These are phyloP conservation scores for Anthonomus grandis DNA, from an alignment of 1,140 invertebrate genomes.

Conservation along the genomic window DNA sequence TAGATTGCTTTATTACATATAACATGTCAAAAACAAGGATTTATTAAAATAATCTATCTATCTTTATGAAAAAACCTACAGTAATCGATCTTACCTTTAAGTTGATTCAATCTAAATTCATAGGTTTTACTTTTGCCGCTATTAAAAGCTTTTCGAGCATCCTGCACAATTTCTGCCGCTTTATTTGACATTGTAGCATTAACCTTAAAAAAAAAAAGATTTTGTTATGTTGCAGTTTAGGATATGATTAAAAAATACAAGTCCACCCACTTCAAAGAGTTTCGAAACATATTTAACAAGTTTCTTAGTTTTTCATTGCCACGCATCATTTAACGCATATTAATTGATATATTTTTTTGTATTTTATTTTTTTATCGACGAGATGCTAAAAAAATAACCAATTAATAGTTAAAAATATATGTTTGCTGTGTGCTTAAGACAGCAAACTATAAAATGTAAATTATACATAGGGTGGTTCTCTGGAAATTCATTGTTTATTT, in stretches of 20 bases:
- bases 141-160: slow-evolving; percentile 52
- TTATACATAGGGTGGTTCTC: too few species aligned
- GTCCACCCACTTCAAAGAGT: not conserved
- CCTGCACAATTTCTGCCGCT: slow-evolving; percentile 27
- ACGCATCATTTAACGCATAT: not conserved
- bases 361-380: too few species aligned
- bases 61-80: too few species aligned
- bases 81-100: slow-evolving; percentile 46
- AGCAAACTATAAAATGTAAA: too few species aligned
- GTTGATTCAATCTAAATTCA: slow-evolving; percentile 74
- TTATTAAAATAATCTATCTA: too few species aligned
- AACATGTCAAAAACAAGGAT: not conserved
- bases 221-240: too few species aligned
- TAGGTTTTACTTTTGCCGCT: slow-evolving; percentile 69
- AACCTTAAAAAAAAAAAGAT: too few species aligned
- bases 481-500: too few species aligned
- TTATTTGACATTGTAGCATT: slow-evolving; percentile 22
- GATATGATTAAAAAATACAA: not conserved
- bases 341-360: not conserved
- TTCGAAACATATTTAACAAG: not conserved
- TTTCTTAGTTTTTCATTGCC: not conserved
- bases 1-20: not conserved
- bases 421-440: too few species aligned
- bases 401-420: too few species aligned
- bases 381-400: too few species aligned